These are phyloP conservation scores for Anabas testudineus DNA, from an alignment of 2,797 vertebrate species.

Conservation along the genomic window DNA sequence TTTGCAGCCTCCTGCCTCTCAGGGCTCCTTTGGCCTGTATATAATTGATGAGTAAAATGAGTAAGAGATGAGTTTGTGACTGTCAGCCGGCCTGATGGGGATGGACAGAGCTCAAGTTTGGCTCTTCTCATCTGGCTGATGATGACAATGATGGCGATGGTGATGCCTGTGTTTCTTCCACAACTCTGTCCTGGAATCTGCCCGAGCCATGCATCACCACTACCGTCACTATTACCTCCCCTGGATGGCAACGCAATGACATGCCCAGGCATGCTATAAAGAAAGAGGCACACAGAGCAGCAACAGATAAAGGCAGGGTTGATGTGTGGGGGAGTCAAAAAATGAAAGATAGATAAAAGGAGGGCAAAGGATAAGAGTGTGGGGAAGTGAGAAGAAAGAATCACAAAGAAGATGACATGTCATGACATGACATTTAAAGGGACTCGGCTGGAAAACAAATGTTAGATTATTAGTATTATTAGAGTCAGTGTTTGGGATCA, in stretches of 20 bases:
- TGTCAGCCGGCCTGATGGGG: conserved; percentile 78
- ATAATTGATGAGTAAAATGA: conserved; percentile 82
- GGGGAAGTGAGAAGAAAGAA: conserved; percentile 45
- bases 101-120: conserved; percentile 79
- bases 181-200: conserved; percentile 35
- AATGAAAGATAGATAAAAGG: conserved; percentile 55
- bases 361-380: conserved; percentile 44
- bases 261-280: conserved; percentile 33
- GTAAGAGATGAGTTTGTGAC: conserved; percentile 81
- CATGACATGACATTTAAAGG: conserved; percentile 1
- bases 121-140: conserved; percentile 77
- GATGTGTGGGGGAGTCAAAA: conserved; percentile 22
- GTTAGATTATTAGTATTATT: too few species aligned
- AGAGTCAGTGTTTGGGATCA: conserved; percentile 7
- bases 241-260: conserved; percentile 52
- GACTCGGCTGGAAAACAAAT: conserved; percentile 12
- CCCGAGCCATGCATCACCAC: conserved; percentile 35
- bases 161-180: conserved; percentile 54
- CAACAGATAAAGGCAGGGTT: conserved; percentile 7
- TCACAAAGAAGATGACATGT: conserved; percentile 26
- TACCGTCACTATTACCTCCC: conserved; percentile 56
- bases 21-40: conserved; percentile 82
- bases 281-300: conserved; percentile 7
- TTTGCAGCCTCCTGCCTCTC: conserved; percentile 72
- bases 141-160: conserved; percentile 65